These are phyloP conservation scores for Scalopus aquaticus DNA, from an alignment of 2,113 vertebrate species.

Conservation along the genomic window DNA sequence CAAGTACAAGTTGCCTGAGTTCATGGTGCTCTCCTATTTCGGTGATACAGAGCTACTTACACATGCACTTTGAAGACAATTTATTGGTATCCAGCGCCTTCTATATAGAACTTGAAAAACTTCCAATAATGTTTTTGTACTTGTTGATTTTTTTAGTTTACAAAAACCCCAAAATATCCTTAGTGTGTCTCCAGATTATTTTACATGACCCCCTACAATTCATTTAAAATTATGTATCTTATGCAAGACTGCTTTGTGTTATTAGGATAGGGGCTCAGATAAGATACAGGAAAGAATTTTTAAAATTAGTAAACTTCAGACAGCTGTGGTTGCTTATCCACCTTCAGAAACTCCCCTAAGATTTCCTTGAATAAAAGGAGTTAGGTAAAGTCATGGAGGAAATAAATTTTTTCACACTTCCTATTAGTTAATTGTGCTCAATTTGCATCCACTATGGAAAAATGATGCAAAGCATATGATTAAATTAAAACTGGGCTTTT, in stretches of 20 bases:
- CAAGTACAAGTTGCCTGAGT: background rate
- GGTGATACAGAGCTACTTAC: background rate
- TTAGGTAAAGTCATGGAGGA: background rate
- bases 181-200: background rate
- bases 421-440: conserved; percentile 34
- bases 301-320: background rate
- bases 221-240: conserved; percentile 24
- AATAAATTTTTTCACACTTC: background rate
- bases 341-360: conserved; percentile 5
- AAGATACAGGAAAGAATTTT: background rate
- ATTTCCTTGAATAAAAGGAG: conserved; percentile 19
- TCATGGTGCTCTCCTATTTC: background rate
- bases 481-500: background rate
- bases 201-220: conserved; percentile 30
- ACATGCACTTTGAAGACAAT: background rate
- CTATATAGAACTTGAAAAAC: background rate
- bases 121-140: background rate
- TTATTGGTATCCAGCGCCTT: background rate
- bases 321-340: conserved; percentile 3
- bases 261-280: background rate
- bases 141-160: conserved; percentile 52
- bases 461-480: background rate
- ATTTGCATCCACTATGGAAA: conserved; percentile 9
- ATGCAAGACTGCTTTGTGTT: conserved; percentile 41
- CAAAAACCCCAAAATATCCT: conserved; percentile 27